Evolutionary conservation across 2,797 vertebrate genomes (phyloP), one percentile per base, ranked within the genome.

Genomic region (Micrastur ruficollis): DNA sequence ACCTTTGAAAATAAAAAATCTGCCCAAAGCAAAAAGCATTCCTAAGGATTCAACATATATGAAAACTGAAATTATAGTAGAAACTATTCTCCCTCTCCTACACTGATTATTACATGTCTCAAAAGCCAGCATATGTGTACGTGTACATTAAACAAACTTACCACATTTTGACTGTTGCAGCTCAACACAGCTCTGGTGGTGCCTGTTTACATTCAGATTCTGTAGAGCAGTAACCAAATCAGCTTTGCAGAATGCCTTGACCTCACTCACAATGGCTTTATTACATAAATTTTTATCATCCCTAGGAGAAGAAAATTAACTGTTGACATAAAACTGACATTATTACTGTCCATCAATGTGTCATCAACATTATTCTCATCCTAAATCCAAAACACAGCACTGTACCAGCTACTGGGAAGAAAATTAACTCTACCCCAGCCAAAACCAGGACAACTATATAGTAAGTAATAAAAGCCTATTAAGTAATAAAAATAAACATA

Each of bases 251-350:
- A 98, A 92, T 40, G 99, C 99, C 78, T 98, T 98, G 80, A 99
- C 98, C 73, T 99, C 98, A 91, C 99, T 99, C 96, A 99, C 98
- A 46, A 99, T 95, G 89, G 99, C 98, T 98, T 99, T 99, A 94
- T 94, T 99, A 98, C 99, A 99, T 53, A 99, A 97, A 97, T 99
- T 99, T 98, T 99, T 99, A 97, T 99, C 99, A 97, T 99, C 98
- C 73, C 99, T 99, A 83, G 59, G 63, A 95, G 67, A 47, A 97
- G 58, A 96, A 62, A 95, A 88, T 62, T 67, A 88, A 63, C 42
- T 88, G 78, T 59, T 66, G 22, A 53, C 34, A 81, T 59, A 52
- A 73, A 80, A 31, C 8, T 9, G 65, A 50, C 27, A 46, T 34
- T 70, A 46, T 12, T 53, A 65, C 14, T 44, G 42, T 44, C 42